A percentile compares a stretch with the other conserved stretches of the same genome.
Evolutionary conservation across 2,797 vertebrate genomes (phyloP).

Genomic region (Sphaeramia orbicularis): DNA sequence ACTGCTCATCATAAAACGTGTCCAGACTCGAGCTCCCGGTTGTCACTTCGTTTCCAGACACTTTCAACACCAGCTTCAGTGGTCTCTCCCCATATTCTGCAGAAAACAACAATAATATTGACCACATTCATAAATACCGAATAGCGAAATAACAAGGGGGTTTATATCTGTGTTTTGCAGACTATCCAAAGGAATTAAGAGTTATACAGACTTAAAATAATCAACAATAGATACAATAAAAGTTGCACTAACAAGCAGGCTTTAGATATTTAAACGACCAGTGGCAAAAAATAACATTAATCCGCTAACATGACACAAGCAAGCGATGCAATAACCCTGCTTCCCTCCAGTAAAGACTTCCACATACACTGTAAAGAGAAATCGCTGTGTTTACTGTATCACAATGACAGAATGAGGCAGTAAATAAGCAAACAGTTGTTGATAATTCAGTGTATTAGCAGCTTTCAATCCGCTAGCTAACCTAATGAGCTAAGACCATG

Average conservation of each 20-base stretch:
- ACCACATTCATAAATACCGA: no score
- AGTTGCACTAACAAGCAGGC: no score
- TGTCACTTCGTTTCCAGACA: conserved; percentile 96
- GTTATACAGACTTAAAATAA: no score
- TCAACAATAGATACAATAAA: no score
- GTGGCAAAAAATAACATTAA: background rate
- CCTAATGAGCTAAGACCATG: background rate
- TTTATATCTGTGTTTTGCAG: no score
- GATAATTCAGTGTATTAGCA: no score
- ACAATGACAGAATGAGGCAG: background rate
- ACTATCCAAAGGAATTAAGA: no score
- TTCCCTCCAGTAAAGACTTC: no score
- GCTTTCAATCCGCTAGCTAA: background rate
- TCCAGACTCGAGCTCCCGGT: conserved; percentile 91
- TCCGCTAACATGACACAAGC: background rate
- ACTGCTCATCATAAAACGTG: conserved; percentile 89
- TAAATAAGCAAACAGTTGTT: background rate
- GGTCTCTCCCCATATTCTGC: conserved; percentile 94
- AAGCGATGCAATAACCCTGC: background rate
- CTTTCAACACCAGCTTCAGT: conserved; percentile 95
- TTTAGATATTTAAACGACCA: no score
- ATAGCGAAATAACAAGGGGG: no score
- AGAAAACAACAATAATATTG: background rate
- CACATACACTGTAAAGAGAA: no score
- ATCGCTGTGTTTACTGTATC: fast-evolving